Conservation (phyloP, 2,797 vertebrate species). For the Scyliorhinus canicula region DNA sequence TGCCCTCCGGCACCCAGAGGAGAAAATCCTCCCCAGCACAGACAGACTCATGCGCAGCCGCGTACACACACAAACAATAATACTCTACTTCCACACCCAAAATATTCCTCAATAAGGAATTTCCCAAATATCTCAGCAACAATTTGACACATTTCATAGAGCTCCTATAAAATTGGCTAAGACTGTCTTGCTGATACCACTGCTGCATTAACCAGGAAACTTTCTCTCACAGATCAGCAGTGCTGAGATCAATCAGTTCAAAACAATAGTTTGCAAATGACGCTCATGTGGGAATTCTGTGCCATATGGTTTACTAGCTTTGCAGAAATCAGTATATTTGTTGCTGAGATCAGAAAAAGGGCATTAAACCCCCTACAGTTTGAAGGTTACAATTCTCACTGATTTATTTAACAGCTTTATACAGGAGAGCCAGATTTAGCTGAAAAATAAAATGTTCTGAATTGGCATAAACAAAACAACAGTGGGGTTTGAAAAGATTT, state of each 20-base stretch:
- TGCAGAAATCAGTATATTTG: not conserved
- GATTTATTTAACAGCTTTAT: not conserved
- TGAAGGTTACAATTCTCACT: slow-evolving; percentile 15
- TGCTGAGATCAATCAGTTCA: not conserved
- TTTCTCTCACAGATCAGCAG: not conserved
- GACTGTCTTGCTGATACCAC: not conserved
- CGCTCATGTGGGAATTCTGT: not conserved
- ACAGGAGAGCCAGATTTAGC: not conserved
- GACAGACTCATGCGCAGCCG: not conserved
- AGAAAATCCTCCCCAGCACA: not conserved
- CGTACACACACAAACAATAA: not conserved
- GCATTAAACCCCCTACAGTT: not conserved
- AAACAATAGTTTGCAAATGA: not conserved
- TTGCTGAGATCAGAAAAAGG: not conserved
- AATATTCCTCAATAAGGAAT: not conserved
- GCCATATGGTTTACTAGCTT: not conserved
- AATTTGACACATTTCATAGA: not conserved
- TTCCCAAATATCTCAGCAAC: not conserved
- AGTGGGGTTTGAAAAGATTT: not conserved
- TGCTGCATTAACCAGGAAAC: not conserved
- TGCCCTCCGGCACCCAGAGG: not conserved
- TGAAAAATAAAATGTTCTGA: not conserved
- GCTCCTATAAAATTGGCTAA: not conserved
- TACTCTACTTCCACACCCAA: not conserved
- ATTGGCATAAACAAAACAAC: not conserved